A percentile compares a stretch with the other conserved stretches of the same genome.
Conservation (phyloP, 2,888 invertebrate species). For the Microctonus aethiopoides region DNA sequence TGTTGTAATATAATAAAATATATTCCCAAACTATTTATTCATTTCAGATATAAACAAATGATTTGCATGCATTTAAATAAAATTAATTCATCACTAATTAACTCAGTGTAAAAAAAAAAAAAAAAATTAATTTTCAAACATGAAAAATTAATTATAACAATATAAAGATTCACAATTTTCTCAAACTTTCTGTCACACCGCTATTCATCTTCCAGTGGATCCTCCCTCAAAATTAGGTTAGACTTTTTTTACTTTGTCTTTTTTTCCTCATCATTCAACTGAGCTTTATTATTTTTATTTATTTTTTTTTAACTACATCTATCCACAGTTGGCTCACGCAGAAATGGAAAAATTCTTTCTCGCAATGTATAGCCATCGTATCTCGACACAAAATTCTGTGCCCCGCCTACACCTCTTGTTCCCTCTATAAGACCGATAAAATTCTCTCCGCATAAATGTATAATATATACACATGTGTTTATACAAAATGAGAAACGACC, state of each 20-base stretch:
- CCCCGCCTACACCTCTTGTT: constrained; percentile 32
- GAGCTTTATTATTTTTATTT: too few relatives aligned
- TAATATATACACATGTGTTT: background rate
- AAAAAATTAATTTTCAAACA: background rate
- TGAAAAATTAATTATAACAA: constrained; percentile 14
- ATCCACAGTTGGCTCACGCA: constrained; percentile 32
- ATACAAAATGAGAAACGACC: constrained; percentile 58
- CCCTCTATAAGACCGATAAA: constrained; percentile 16
- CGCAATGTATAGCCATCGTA: background rate
- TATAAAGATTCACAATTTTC: background rate
- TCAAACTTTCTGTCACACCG: background rate
- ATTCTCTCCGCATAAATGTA: constrained; percentile 15
- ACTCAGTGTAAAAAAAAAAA: background rate
- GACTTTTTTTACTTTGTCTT: background rate
- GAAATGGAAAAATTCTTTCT: constrained; percentile 37
- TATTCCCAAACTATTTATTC: background rate
- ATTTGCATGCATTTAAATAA: background rate
- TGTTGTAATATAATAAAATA: background rate
- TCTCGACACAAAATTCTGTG: constrained; percentile 9
- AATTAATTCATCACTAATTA: background rate
- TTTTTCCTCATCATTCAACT: background rate
- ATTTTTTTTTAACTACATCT: background rate
- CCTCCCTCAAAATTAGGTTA: background rate
- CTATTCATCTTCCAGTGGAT: background rate
- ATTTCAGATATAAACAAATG: background rate